A percentile compares a stretch with the other conserved stretches of the same genome.
Evolutionary conservation across 2,797 vertebrate species (phyloP).

Genomic region (Poeciliopsis turneri): DNA sequence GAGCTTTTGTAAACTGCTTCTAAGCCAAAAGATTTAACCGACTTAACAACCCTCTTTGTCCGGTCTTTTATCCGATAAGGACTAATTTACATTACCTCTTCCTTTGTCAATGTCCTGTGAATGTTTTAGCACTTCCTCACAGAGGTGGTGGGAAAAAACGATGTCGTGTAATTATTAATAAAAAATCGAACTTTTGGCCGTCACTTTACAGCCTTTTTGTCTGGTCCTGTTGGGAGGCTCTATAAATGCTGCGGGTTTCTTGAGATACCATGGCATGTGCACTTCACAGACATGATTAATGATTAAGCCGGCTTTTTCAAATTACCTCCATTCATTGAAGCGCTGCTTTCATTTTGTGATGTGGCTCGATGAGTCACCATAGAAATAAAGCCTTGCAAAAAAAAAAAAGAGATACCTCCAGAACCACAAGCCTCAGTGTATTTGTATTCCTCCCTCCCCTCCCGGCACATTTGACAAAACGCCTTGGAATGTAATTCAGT

Average conservation of each 20-base stretch:
- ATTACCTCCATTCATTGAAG: slow-evolving; percentile 35
- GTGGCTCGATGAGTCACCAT: slow-evolving; percentile 3
- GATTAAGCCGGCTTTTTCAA: slow-evolving; percentile 57
- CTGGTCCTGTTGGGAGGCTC: neutral
- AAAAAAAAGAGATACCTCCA: neutral
- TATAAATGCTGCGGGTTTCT: slow-evolving; percentile 30
- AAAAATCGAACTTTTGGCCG: slow-evolving; percentile 12
- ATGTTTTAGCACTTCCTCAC: slow-evolving; percentile 12
- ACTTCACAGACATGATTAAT: slow-evolving; percentile 59
- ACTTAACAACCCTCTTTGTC: slow-evolving; percentile 19
- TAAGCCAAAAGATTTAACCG: slow-evolving; percentile 46
- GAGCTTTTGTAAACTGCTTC: slow-evolving; percentile 36
- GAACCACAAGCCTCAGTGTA: neutral
- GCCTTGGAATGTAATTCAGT: neutral
- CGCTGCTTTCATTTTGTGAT: slow-evolving; percentile 29
- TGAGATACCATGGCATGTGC: slow-evolving; percentile 59
- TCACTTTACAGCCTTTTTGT: slow-evolving; percentile 40
- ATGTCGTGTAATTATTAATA: slow-evolving; percentile 36
- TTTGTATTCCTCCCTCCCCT: neutral
- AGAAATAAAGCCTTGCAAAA: slow-evolving; percentile 10
- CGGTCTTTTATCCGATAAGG: slow-evolving; percentile 10
- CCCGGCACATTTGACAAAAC: neutral
- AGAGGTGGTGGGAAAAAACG: neutral
- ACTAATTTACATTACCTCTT: slow-evolving; percentile 15
- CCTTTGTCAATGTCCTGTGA: slow-evolving; percentile 7